Conservation (phyloP, 2,888 invertebrate genomes). For the Formica aserva region DNA sequence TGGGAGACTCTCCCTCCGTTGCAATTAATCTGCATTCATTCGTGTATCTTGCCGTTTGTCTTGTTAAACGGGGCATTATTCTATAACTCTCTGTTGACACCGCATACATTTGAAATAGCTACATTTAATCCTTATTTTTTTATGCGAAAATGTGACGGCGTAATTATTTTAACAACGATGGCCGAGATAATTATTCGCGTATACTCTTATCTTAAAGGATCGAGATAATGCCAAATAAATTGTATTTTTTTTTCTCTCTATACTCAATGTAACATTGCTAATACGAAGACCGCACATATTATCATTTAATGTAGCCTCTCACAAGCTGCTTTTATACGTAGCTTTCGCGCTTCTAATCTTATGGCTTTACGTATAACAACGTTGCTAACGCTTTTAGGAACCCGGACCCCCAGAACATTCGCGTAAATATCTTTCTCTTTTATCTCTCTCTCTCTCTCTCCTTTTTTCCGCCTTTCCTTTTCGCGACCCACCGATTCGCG, state of each 20-base stretch:
- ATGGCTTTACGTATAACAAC: background rate
- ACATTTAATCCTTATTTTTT: background rate
- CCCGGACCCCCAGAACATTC: background rate
- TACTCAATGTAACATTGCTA: background rate
- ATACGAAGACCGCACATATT: background rate
- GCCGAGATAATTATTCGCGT: constrained; percentile 21
- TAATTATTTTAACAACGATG: background rate
- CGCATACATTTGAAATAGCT: background rate
- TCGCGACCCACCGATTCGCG: constrained; percentile 18
- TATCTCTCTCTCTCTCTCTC: no score
- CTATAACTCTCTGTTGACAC: background rate
- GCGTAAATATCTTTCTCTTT: constrained; percentile 18
- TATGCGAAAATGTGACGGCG: background rate
- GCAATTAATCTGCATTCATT: constrained; percentile 37
- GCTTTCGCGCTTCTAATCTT: constrained; percentile 22
- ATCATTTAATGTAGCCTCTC: constrained; percentile 35
- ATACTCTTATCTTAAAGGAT: background rate
- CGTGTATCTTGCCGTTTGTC: constrained; percentile 24
- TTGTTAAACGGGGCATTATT: constrained; percentile 1
- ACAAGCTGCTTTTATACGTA: constrained; percentile 11
- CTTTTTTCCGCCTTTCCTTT: constrained; percentile 18
- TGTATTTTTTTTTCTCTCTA: background rate
- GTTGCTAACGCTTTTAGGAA: background rate
- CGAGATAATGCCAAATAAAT: constrained; percentile 25
- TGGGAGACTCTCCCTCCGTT: constrained; percentile 15